Evolutionary conservation across 30 jellyfish, hydroid and myxozoan species (phyloP).

Genomic region (Aurelia aurita): DNA sequence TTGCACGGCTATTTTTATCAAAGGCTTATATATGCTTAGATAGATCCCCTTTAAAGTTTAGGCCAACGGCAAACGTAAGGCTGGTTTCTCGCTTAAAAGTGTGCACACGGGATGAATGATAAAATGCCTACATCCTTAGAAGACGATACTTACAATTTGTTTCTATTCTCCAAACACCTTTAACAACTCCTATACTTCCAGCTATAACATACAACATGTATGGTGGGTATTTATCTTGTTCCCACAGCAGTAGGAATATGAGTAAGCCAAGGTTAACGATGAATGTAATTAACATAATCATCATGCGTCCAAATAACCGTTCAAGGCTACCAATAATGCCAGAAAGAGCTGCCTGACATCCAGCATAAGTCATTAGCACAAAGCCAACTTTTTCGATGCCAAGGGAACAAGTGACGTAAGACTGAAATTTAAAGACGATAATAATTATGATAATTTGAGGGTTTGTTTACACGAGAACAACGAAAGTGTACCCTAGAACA

Average conservation of each 20-base stretch:
- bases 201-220: slow-evolving; percentile 28
- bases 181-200: slow-evolving; percentile 10
- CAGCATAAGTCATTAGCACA: slow-evolving; percentile 11
- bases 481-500: too few species aligned
- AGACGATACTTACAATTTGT: slow-evolving; percentile 35
- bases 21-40: too few species aligned
- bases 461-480: neutral
- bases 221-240: slow-evolving; percentile 13
- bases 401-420: slow-evolving; percentile 52
- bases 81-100: too few species aligned
- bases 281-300: neutral
- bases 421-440: slow-evolving; percentile 12
- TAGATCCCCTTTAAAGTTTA: too few species aligned
- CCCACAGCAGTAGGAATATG: slow-evolving; percentile 28
- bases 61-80: too few species aligned
- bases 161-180: slow-evolving; percentile 26
- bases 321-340: slow-evolving; percentile 29
- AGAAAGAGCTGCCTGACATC: slow-evolving; percentile 18
- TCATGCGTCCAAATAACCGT: slow-evolving; percentile 37
- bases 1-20: too few species aligned
- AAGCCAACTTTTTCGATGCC: slow-evolving; percentile 62
- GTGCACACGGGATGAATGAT: too few species aligned
- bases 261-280: slow-evolving; percentile 16
- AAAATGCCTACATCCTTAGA: neutral
- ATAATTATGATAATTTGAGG: neutral